Evolutionary conservation across 2,113 vertebrate genomes (phyloP).

Genomic region (rabbit (Oryctolagus cuniculus)): DNA sequence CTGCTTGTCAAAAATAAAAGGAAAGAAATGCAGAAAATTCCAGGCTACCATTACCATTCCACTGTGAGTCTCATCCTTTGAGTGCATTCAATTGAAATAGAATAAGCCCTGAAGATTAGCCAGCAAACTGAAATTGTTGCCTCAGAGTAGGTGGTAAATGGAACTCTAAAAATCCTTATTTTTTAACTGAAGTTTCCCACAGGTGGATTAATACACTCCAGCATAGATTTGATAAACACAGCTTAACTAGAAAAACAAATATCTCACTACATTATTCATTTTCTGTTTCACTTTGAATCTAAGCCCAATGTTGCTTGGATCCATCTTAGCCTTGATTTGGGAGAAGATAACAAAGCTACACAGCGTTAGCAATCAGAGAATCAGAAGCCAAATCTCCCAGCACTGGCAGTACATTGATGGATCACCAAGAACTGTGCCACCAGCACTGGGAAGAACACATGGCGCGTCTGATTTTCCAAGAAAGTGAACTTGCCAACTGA

Average conservation of each 20-base stretch:
- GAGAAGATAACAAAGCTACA: background rate
- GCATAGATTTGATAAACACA: background rate
- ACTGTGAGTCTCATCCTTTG: background rate
- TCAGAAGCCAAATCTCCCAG: background rate
- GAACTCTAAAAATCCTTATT: background rate
- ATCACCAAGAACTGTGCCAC: background rate
- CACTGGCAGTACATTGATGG: background rate
- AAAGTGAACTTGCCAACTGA: background rate
- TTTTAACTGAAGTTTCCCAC: background rate
- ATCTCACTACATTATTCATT: background rate
- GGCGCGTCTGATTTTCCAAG: constrained; percentile 11
- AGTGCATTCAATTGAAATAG: background rate
- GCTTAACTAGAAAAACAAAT: background rate
- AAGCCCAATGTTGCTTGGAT: background rate
- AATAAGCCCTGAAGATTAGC: background rate
- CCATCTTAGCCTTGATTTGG: background rate
- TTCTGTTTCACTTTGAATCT: background rate
- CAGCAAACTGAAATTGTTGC: background rate
- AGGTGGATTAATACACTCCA: background rate
- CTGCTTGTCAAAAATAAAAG: background rate
- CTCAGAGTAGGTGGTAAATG: background rate
- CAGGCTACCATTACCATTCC: background rate
- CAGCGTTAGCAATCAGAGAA: background rate
- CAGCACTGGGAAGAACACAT: background rate
- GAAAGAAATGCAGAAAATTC: background rate